phyloP scores from a whole-genome alignment of 2,113 vertebrate species.

The Hippocampus barbouri region DNA sequence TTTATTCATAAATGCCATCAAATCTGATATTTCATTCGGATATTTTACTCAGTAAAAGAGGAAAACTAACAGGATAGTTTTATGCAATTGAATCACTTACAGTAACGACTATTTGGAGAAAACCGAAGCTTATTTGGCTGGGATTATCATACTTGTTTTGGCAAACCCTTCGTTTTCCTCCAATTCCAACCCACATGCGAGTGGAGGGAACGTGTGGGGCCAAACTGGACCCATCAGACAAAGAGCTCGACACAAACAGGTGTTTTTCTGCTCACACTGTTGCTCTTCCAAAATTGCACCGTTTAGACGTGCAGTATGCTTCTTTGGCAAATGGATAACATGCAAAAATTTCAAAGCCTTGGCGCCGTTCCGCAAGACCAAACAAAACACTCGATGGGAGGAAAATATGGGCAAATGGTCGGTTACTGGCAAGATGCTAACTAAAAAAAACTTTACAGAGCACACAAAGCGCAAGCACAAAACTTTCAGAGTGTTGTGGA shows the following conservation, averaged over 20 bases:
- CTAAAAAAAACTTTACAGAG: slow-evolving; percentile 21
- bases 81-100: slow-evolving; percentile 3
- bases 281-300: background rate
- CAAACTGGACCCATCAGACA: background rate
- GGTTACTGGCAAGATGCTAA: slow-evolving; percentile 11
- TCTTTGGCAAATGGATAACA: background rate
- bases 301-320: background rate
- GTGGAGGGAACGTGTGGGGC: background rate
- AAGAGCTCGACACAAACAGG: slow-evolving; percentile 11
- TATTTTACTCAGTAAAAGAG: no score
- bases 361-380: slow-evolving; percentile 1
- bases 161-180: slow-evolving; percentile 9
- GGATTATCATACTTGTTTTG: slow-evolving; percentile 2
- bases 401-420: slow-evolving; percentile 23
- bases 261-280: background rate
- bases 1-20: no score
- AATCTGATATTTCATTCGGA: no score
- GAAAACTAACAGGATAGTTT: background rate
- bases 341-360: slow-evolving; percentile 14
- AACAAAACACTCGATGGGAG: slow-evolving; percentile 17
- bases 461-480: slow-evolving; percentile 13
- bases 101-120: background rate
- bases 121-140: background rate
- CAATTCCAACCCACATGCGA: slow-evolving; percentile 15
- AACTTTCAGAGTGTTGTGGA: background rate